These are phyloP conservation scores for Anthrax anthrax DNA, from an alignment of 2,888 invertebrate species.

Conservation along the genomic window DNA sequence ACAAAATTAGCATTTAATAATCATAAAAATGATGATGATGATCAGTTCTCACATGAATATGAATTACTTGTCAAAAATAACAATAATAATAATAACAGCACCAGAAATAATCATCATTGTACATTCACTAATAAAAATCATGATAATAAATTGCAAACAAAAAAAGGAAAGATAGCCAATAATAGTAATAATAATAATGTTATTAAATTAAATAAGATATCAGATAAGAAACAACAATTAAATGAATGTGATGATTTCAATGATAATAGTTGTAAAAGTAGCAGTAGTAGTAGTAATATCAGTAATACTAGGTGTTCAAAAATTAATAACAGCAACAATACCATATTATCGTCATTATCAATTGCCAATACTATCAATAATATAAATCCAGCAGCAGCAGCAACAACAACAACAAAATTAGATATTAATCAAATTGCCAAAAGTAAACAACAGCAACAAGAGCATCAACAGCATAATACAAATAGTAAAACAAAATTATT, in stretches of 20 bases:
- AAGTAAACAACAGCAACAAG: not conserved
- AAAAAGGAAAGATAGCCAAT: not conserved
- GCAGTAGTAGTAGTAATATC: too few species aligned
- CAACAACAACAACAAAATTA: not conserved
- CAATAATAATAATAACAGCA: not conserved
- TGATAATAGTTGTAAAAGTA: slow-evolving; percentile 3
- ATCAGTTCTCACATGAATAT: not conserved
- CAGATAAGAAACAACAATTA: not conserved
- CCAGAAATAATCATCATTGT: not conserved
- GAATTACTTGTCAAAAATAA: not conserved
- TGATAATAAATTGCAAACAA: not conserved
- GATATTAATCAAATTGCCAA: not conserved
- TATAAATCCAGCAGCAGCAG: not conserved
- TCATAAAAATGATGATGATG: too few species aligned
- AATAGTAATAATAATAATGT: not conserved
- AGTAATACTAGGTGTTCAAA: not conserved
- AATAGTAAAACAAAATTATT: not conserved
- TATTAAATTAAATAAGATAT: too few species aligned
- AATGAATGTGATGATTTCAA: not conserved
- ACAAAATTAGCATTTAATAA: not conserved
- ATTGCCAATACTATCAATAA: not conserved
- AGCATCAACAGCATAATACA: not conserved
- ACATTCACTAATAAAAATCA: not conserved
- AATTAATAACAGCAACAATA: not conserved
- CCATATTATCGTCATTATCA: not conserved